Evolutionary conservation across 1,140 invertebrate genomes (phyloP), one percentile per base, ranked within the genome.

Genomic region (Zeugodacus cucurbitae): DNA sequence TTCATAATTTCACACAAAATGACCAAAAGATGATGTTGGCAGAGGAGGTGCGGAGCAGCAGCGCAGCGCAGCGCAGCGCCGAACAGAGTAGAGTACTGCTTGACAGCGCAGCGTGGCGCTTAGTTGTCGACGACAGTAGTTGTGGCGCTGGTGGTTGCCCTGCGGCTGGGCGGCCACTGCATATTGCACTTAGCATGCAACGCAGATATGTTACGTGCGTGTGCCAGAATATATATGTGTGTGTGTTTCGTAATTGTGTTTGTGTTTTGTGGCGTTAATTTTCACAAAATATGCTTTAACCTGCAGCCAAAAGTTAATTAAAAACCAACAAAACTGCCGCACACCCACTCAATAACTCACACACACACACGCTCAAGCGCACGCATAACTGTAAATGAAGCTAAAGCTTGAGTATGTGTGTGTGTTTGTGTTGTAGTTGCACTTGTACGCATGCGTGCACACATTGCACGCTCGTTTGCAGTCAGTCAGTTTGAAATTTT

Each of bases 291-390:
- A 92, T 92, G 91, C 91, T 93, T 90, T 91, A 91, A 90, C 92
- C 92, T 92, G 92, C 90, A 93, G 92, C 92, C 90, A 93, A 93
- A 93, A 93, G 92, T 93, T 93, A 93, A 93, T 93, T 93, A 93
- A 93, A 93, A 93, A 93, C 92, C 91, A 93, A 93, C 92, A 93
- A 93, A 93, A 90, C 91, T 26, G 8, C 90, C 88, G 86, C 87
- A 90, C 86, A 89, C 89, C 91, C 86, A 86, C 82, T 78, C 78
- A 78, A 88, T 78, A 88, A 88, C 87, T 29, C 59, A 88, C 57
- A 86, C 78, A 48, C 44, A 86, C 29, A 57, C 54, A 88, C 57
- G 70, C 59, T 70, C 41, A 67, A 14, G 37, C 44, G 34, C 37
- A 74, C 37, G 10, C 34, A 41, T 2, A 41, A 29, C 7, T 74